phyloP scores from a whole-genome alignment of 2,888 invertebrate species.

The Clanis bilineata region DNA sequence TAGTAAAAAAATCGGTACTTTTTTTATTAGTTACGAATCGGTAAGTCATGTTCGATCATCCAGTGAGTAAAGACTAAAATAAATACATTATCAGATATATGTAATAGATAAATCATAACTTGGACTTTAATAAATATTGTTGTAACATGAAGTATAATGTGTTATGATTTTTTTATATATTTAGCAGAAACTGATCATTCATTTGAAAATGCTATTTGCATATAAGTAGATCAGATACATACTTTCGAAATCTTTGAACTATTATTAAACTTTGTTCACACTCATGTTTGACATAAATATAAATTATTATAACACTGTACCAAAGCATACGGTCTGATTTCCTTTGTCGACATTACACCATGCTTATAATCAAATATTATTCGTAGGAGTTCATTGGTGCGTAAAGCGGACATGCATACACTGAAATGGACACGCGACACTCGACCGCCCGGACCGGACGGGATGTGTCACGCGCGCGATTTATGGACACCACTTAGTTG shows the following conservation, averaged over 20 bases:
- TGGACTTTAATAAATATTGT: too few relatives aligned
- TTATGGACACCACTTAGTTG: conserved; percentile 64
- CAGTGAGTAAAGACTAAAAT: too few relatives aligned
- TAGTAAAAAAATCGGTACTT: too few relatives aligned
- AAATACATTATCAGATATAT: too few relatives aligned
- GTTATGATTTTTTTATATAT: too few relatives aligned
- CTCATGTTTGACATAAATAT: neutral
- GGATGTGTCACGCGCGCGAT: conserved; percentile 56
- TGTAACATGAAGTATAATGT: too few relatives aligned
- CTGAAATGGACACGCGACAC: conserved; percentile 53
- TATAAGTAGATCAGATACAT: too few relatives aligned
- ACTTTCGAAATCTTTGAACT: neutral
- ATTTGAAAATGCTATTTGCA: too few relatives aligned
- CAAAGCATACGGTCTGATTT: neutral
- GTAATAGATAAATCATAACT: too few relatives aligned
- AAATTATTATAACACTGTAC: neutral
- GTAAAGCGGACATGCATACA: conserved; percentile 43
- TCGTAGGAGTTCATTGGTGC: conserved; percentile 35
- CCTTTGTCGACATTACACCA: conserved; percentile 26
- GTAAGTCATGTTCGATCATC: too few relatives aligned
- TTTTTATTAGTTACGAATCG: too few relatives aligned
- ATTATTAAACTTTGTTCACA: neutral
- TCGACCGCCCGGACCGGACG: conserved; percentile 55
- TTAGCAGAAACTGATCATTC: too few relatives aligned
- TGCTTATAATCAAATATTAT: conserved; percentile 22